Evolutionary conservation across 2,888 invertebrate species (phyloP), one percentile per base, ranked within the genome.

Genomic region (Heliconius charithonia): DNA sequence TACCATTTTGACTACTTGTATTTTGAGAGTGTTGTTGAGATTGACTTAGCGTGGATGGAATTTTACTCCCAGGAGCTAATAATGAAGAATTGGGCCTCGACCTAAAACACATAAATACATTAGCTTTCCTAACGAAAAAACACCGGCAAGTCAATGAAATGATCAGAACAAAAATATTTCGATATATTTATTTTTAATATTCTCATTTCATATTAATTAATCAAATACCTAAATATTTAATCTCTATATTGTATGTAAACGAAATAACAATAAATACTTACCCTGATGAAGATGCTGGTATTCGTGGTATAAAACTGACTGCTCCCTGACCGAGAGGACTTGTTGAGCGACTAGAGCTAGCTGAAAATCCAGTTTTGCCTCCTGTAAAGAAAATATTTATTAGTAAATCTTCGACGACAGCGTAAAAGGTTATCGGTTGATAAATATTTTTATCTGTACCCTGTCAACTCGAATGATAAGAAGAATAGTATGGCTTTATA

Each of bases 341-440:
- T 85, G 96, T 95, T 56, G 95, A 95, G 85, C 97, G 91, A 90
- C 96, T 96, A 87, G 96, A 95, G 89, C 96, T 93, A 85, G 96
- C 93, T 71, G 95, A 95, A 76, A 95, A 86, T 62, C 93, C 95
- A 83, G 90, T 92, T 85, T 92, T 95, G 73, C 92, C 91, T 86
- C 95, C 94, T 94, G 89, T 78, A 85, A 89, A 84, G 84, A 83
- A 85, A 86, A 85, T 84, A 83, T 79, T 82, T 76, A 69, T 27
- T 71, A 67, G 13, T 70, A 51, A 41, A 70, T 70, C 74, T 69
- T 62, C 13, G 77, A 63, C 66, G 41, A 74, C 37, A 69, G 73
- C 32, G 16, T 32, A 13, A 77, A 45, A 76, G 75, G 80, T 80
- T 78, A 80, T 79, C 79, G 22, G 27, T 63, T 66, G 37, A 71